Percentiles rank a stretch among this genome's conserved stretches.
These are phyloP conservation scores for Pseudanteris insignis DNA, from an alignment of 2,888 invertebrate species.

Conservation along the genomic window DNA sequence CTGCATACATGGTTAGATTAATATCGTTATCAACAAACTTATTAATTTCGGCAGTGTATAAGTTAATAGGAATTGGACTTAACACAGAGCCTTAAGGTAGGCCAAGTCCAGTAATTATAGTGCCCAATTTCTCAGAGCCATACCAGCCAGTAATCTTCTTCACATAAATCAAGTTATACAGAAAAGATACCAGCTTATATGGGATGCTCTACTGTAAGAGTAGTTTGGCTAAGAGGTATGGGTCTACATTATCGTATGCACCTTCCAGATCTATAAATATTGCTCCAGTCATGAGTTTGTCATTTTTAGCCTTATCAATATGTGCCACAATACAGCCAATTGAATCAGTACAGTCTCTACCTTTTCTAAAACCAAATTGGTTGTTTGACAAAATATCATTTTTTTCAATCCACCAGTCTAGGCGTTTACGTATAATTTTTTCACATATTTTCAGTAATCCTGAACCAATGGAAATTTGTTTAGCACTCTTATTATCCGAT, in stretches of 20 bases:
- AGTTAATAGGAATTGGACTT: conserved; percentile 1
- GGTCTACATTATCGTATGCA: not conserved
- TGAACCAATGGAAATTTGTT: conserved; percentile 20
- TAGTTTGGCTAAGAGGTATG: not conserved
- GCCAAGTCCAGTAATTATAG: not conserved
- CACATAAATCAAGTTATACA: not conserved
- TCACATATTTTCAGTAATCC: conserved; percentile 13
- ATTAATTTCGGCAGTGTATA: not conserved
- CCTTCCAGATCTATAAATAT: conserved; percentile 2
- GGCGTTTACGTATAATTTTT: conserved; percentile 7
- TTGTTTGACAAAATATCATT: not conserved
- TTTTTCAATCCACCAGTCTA: conserved; percentile 1
- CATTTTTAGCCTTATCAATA: not conserved
- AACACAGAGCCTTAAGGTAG: not conserved
- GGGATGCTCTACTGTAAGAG: not conserved
- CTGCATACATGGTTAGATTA: conserved; percentile 1
- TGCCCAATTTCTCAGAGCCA: not conserved
- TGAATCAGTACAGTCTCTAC: not conserved
- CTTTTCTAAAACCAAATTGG: conserved; percentile 3
- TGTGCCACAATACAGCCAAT: not conserved
- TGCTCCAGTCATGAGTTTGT: not conserved
- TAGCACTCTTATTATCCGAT: not conserved
- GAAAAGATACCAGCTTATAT: not conserved
- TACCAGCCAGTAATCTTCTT: not conserved
- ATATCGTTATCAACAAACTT: not conserved